phyloP scores from a whole-genome alignment of 2,888 invertebrate genomes.

The Parnassius mnemosyne region DNA sequence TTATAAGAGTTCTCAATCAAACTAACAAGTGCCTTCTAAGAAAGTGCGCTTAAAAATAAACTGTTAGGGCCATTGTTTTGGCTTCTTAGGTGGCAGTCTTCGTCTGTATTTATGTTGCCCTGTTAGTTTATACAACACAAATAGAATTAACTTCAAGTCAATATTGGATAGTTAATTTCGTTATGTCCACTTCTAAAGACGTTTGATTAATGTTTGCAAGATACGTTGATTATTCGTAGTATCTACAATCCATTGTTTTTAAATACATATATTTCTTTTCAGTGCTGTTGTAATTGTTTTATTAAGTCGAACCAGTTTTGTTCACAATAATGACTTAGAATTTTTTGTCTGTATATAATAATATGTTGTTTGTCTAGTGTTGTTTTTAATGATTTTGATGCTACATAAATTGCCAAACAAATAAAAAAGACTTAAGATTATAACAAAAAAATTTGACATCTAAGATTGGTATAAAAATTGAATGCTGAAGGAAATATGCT shows the following conservation, averaged over 20 bases:
- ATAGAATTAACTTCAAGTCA: conserved; percentile 44
- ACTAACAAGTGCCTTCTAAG: conserved; percentile 59
- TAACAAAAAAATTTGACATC: no score
- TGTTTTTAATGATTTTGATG: no score
- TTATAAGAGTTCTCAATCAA: conserved; percentile 58
- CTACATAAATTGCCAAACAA: no score
- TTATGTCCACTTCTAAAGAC: conserved; percentile 32
- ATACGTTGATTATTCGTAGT: conserved; percentile 19
- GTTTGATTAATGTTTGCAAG: conserved; percentile 18
- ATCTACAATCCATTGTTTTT: background rate
- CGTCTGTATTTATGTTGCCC: conserved; percentile 42
- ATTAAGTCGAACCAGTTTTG: no score
- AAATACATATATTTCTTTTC: conserved; percentile 1
- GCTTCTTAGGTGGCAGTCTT: conserved; percentile 64
- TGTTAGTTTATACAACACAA: conserved; percentile 46
- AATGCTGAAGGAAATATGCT: no score
- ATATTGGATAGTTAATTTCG: conserved; percentile 40
- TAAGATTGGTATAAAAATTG: no score
- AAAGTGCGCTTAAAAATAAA: conserved; percentile 58
- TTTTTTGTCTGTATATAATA: no score
- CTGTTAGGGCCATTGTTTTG: conserved; percentile 61
- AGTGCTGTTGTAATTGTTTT: background rate
- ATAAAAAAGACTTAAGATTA: no score
- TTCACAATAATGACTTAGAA: no score
- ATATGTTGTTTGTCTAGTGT: no score